Conservation (phyloP, 2,888 invertebrate genomes). For the Bellardia pandia region DNA sequence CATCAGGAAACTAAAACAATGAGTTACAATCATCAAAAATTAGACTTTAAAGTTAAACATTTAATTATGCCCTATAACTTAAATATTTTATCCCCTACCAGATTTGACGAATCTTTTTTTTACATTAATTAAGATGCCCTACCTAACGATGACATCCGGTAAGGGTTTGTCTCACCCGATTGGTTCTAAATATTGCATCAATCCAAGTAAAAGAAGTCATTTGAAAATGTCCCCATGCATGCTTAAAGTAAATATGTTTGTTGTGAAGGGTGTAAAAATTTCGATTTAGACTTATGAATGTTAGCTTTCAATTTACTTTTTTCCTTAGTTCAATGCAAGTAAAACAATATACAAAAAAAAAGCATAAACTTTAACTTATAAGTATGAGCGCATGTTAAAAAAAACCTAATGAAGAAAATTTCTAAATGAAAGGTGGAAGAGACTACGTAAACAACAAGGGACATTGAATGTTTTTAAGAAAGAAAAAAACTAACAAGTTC, state of each 20-base stretch:
- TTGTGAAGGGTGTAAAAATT: background rate
- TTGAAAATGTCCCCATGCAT: too few relatives aligned
- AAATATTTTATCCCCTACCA: too few relatives aligned
- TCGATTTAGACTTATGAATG: background rate
- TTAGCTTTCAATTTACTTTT: background rate
- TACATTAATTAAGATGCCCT: too few relatives aligned
- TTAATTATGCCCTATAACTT: too few relatives aligned
- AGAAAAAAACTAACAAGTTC: slow-evolving; percentile 55
- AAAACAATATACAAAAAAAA: slow-evolving; percentile 22
- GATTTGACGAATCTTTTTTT: too few relatives aligned
- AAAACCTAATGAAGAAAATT: slow-evolving; percentile 13
- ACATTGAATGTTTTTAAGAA: slow-evolving; percentile 41
- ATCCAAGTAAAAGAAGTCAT: too few relatives aligned
- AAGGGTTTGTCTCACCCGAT: too few relatives aligned
- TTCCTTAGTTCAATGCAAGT: slow-evolving; percentile 34
- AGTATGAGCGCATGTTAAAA: slow-evolving; percentile 20
- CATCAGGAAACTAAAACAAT: too few relatives aligned
- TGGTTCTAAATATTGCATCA: too few relatives aligned
- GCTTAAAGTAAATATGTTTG: background rate
- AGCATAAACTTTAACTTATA: slow-evolving; percentile 40
- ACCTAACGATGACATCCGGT: too few relatives aligned
- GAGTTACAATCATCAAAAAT: too few relatives aligned
- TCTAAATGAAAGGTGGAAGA: slow-evolving; percentile 4
- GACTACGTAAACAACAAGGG: slow-evolving; percentile 27
- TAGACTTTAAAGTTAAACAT: too few relatives aligned